Base-by-base conservation (phyloP, 2,797 vertebrate genomes). In the Spizella passerina region DNA sequence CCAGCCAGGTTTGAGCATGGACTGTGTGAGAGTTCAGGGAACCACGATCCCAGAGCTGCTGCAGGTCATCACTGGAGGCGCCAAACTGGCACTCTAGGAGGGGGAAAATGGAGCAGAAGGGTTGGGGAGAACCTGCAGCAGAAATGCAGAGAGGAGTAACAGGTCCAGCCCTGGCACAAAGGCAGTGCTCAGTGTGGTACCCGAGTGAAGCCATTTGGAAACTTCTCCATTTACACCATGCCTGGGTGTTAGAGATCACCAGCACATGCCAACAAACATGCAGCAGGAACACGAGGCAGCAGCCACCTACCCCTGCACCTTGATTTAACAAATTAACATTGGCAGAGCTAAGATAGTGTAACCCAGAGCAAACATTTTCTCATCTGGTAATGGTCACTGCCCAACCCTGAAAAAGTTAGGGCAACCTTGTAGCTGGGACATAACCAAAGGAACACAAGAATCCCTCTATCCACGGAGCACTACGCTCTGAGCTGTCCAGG, bases 31-130 rank as follows among this genome's bases (percentile, higher is more conserved):
- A 19, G 9, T 10, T 53, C 34, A 34, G 34, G 7, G 29, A 16
- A 2, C 15, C 15, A 4, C 2, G 18, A 52, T 27, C 11, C 27
- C 71, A 77, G 68, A 80, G 23, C 11, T 32, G 9, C 24, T 63
- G 15, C 6, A 14, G 60, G 27, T 30, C 47, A 56, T 19, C 19
- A 1, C 44, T 63, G 59, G 47, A 70, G 46, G 9, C 22, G 38
- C 0, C 6, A 44, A 84, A 30, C 10, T 39, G 30, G 8, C 0
- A 0, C 30, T 69, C 24, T 9, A 2, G 0, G 16, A 53, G 32
- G 30, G 70, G 29, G 34, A 0, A 57, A 77, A 43, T 1, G 14
- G n/a, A 57, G 10, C 41, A 75, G 24, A 50, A 39, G 15, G 6
- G 9, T 18, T 75, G 72, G n/a, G n/a, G 27, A 79, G 14, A 80